phyloP scores from a whole-genome alignment of 2,888 invertebrate species.

The Lampropteryx suffumata region DNA sequence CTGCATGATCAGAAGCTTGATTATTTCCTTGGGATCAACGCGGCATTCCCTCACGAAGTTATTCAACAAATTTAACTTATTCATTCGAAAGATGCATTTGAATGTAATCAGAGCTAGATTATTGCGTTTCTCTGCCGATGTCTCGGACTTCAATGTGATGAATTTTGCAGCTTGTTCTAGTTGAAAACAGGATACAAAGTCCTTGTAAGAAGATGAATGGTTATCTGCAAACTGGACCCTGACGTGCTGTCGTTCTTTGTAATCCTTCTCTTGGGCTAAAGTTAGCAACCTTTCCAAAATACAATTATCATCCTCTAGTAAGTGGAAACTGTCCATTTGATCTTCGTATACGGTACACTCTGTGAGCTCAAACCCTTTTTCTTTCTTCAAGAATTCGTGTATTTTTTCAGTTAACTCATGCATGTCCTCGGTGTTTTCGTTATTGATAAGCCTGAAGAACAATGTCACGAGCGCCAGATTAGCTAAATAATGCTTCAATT shows the following conservation, averaged over 20 bases:
- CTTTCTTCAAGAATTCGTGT: slow-evolving; percentile 40
- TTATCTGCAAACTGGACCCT: slow-evolving; percentile 84
- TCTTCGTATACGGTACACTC: slow-evolving; percentile 26
- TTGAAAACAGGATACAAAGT: slow-evolving; percentile 82
- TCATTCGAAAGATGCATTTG: slow-evolving; percentile 74
- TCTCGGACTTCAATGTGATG: slow-evolving; percentile 55
- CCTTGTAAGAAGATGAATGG: slow-evolving; percentile 72
- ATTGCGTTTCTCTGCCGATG: slow-evolving; percentile 54
- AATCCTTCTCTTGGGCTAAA: slow-evolving; percentile 76
- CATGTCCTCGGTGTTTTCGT: slow-evolving; percentile 61
- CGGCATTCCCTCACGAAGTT: slow-evolving; percentile 54
- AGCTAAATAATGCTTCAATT: slow-evolving; percentile 59
- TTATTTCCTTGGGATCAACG: slow-evolving; percentile 84
- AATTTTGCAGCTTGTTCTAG: slow-evolving; percentile 58
- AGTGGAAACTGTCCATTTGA: slow-evolving; percentile 50
- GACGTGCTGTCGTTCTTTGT: slow-evolving; percentile 63
- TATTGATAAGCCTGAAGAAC: slow-evolving; percentile 63
- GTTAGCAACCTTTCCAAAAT: slow-evolving; percentile 85
- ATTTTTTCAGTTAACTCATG: slow-evolving; percentile 52
- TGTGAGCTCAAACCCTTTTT: slow-evolving; percentile 42
- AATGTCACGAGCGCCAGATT: slow-evolving; percentile 60
- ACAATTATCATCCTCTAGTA: slow-evolving; percentile 82
- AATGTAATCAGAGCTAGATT: slow-evolving; percentile 60
- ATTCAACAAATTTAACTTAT: slow-evolving; percentile 49
- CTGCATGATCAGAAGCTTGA: slow-evolving; percentile 87